Percentiles rank a stretch among this genome's conserved stretches.
phyloP scores from a whole-genome alignment of 1,140 invertebrate genomes.

The Helicoverpa armigera region DNA sequence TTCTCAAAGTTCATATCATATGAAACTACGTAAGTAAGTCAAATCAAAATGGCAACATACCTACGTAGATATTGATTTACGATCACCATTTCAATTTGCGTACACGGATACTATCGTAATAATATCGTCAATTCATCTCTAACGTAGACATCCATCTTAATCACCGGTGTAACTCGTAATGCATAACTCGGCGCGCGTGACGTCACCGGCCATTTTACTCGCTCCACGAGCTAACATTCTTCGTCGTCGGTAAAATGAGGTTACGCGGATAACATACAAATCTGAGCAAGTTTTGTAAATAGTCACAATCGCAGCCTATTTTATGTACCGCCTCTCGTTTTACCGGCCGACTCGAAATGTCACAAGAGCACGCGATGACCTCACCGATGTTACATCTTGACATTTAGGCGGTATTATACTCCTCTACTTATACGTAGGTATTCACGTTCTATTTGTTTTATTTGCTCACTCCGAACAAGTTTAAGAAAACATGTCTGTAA shows the following conservation, averaged over 20 bases:
- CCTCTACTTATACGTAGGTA: not conserved
- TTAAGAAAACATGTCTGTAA: slow-evolving; percentile 7
- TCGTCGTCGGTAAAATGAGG: slow-evolving; percentile 30
- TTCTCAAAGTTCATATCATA: too few species aligned
- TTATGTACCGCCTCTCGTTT: slow-evolving; percentile 7
- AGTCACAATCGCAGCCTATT: slow-evolving; percentile 3
- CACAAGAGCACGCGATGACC: slow-evolving; percentile 43
- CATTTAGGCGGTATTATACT: slow-evolving; percentile 41
- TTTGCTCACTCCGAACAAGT: not conserved
- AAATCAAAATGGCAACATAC: slow-evolving; percentile 1
- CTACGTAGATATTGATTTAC: not conserved
- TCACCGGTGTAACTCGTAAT: slow-evolving; percentile 21
- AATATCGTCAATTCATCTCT: slow-evolving; percentile 42
- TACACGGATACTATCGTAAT: slow-evolving; percentile 34
- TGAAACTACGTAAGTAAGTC: not conserved
- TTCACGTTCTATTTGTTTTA: slow-evolving; percentile 29
- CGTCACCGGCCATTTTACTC: slow-evolving; percentile 18
- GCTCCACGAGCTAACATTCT: slow-evolving; percentile 15
- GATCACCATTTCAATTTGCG: slow-evolving; percentile 8
- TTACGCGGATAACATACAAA: slow-evolving; percentile 35
- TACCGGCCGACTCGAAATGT: slow-evolving; percentile 36
- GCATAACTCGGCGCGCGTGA: slow-evolving; percentile 26
- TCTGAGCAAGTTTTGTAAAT: slow-evolving; percentile 29
- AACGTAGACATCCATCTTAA: slow-evolving; percentile 38
- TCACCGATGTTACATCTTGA: slow-evolving; percentile 53